phyloP scores from a whole-genome alignment of 2,888 invertebrate genomes.

The Bimastos eiseni region DNA sequence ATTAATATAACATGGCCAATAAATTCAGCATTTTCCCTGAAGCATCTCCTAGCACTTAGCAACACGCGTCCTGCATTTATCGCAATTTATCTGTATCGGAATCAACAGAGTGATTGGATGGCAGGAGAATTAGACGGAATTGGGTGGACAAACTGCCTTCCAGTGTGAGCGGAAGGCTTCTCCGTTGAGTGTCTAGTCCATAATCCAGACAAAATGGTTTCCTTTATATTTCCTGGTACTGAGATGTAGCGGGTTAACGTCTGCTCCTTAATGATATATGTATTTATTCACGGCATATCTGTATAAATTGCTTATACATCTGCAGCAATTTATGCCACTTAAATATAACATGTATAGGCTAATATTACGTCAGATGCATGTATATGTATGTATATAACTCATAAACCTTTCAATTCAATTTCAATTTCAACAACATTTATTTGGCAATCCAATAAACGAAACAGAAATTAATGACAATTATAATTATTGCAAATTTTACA shows the following conservation, averaged over 20 bases:
- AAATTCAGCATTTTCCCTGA: neutral
- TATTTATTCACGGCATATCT: neutral
- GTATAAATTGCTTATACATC: neutral
- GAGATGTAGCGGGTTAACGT: neutral
- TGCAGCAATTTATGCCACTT: neutral
- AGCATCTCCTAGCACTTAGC: neutral
- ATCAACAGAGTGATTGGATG: neutral
- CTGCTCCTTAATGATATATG: neutral
- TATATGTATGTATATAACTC: neutral
- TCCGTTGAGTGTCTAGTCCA: neutral
- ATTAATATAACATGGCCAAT: neutral
- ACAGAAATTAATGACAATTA: too few relatives aligned
- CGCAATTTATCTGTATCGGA: neutral
- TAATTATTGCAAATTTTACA: too few relatives aligned
- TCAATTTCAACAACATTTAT: too few relatives aligned
- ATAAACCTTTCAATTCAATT: too few relatives aligned
- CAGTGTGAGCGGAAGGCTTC: neutral
- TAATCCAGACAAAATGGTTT: slow-evolving; percentile 1
- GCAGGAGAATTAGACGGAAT: neutral
- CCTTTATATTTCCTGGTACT: neutral
- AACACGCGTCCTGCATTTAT: neutral
- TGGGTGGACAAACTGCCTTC: neutral
- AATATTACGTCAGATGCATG: neutral
- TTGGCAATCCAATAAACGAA: too few relatives aligned
- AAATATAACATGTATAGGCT: neutral